Evolutionary conservation across 2,113 vertebrate genomes (phyloP).

Genomic region (Eulemur rufifrons): DNA sequence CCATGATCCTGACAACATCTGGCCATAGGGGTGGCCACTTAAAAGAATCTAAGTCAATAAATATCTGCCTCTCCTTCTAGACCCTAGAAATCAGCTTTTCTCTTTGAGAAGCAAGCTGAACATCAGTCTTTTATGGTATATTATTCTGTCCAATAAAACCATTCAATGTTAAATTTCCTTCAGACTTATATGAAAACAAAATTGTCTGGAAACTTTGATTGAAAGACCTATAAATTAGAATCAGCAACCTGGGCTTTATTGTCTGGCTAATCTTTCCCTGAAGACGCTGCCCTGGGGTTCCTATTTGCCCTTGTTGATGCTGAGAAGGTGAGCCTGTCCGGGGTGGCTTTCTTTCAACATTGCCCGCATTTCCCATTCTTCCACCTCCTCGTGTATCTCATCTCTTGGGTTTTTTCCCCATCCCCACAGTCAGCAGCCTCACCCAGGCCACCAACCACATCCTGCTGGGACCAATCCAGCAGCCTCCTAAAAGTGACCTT

Average conservation of each 20-base stretch:
- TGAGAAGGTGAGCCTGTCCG: too few species aligned
- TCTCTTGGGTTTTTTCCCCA: neutral
- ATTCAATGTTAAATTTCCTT: neutral
- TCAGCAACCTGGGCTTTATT: neutral
- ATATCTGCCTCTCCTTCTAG: neutral
- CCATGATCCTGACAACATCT: neutral
- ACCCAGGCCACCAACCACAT: accelerated
- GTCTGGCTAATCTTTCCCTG: neutral
- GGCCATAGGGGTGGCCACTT: neutral
- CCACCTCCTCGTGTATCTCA: too few species aligned
- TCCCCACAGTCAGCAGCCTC: neutral
- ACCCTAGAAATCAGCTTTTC: neutral
- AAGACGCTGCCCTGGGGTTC: accelerated
- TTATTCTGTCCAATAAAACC: neutral
- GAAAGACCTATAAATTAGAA: neutral
- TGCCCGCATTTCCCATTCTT: neutral
- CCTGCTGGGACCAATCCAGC: neutral
- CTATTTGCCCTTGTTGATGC: neutral
- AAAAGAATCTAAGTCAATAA: neutral
- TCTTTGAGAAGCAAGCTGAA: neutral
- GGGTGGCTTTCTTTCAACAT: neutral
- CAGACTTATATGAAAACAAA: neutral
- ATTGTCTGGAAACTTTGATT: neutral
- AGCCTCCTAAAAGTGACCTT: neutral
- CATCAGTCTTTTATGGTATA: neutral